Base-by-base conservation (phyloP, 37 sponge, comb jelly and placozoan genomes). In the Chondrosia reniformis region DNA sequence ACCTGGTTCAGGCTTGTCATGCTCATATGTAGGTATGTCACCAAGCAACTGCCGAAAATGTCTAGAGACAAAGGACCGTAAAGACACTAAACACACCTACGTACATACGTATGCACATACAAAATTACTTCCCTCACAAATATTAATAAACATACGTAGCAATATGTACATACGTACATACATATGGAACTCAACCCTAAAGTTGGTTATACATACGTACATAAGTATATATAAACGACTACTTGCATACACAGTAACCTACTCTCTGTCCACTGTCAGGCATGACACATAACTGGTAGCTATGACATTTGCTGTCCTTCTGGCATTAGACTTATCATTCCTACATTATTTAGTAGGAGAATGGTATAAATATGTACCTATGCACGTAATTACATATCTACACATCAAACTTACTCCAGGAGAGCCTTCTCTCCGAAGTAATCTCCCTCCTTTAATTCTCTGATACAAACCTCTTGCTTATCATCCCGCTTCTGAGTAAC, bases 391-490 rank as follows among this genome's bases (percentile, higher is more conserved):
- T 62, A 36, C 66, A 62, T 15, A 31, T 30, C 31, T 41, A 56
- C 33, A 56, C 17, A 77, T 59, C 17, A 59, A 33, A 55, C 91
- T 63, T 69, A 92, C 92, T 88, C 96, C 12, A 93, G 80, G 43
- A 98, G 78, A 39, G 99, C 99, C 33, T 83, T 89, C 84, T 98
- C 99, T 63, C 99, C 99, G 66, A 98, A 98, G 78, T 79, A 90
- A 36, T 85, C 87, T 76, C 96, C 96, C 15, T 72, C 85, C 15
- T 56, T 38, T 24, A 98, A 77, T 1, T 84, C 89, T 40, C 99
- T 49, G 0, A 93, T 66, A 15, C 84, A 83, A 22, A 79, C 79
- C 80, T 97, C 97, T 17, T 84, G 85, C 7, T 79, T 75, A 32
- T 90, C 91, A 17, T 85, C 88, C 39, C 67, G 81, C 12, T 61